These are phyloP conservation scores for Leptinotarsa tumamoca DNA, from an alignment of 2,888 invertebrate species.

Conservation along the genomic window DNA sequence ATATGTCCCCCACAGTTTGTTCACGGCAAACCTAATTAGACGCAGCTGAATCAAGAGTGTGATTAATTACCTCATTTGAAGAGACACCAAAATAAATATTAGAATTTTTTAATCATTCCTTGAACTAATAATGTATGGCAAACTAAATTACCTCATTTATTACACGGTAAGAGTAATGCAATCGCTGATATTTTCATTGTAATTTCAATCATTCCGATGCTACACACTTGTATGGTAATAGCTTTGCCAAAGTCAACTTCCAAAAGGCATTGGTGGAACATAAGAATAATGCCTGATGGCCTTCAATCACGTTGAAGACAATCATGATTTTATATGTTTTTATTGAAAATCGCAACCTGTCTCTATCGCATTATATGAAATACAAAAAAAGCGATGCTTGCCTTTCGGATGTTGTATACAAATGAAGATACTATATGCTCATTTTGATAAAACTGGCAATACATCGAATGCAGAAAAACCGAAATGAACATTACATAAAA, in stretches of 20 bases:
- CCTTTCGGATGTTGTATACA: too few species aligned
- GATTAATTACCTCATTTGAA: slow-evolving; percentile 6
- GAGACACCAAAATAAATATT: slow-evolving; percentile 11
- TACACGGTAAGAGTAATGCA: background rate
- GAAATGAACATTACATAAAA: too few species aligned
- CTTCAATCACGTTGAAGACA: too few species aligned
- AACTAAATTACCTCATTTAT: slow-evolving; percentile 3
- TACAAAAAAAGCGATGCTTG: too few species aligned
- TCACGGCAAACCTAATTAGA: slow-evolving; percentile 3
- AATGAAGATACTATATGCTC: too few species aligned
- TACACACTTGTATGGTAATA: background rate
- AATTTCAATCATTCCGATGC: background rate
- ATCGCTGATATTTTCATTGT: background rate
- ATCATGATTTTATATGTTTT: too few species aligned
- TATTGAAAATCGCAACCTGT: too few species aligned
- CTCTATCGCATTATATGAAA: too few species aligned
- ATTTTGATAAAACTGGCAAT: too few species aligned
- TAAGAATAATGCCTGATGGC: background rate
- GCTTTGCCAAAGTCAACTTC: slow-evolving; percentile 9
- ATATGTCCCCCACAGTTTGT: slow-evolving; percentile 1
- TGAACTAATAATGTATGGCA: slow-evolving; percentile 1
- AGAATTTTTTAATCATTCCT: slow-evolving; percentile 8
- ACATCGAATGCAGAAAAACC: too few species aligned
- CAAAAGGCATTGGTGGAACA: background rate
- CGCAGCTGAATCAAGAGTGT: slow-evolving; percentile 14